Evolutionary conservation across 2,113 vertebrate species (phyloP).

Genomic region (human (Homo sapiens)): DNA sequence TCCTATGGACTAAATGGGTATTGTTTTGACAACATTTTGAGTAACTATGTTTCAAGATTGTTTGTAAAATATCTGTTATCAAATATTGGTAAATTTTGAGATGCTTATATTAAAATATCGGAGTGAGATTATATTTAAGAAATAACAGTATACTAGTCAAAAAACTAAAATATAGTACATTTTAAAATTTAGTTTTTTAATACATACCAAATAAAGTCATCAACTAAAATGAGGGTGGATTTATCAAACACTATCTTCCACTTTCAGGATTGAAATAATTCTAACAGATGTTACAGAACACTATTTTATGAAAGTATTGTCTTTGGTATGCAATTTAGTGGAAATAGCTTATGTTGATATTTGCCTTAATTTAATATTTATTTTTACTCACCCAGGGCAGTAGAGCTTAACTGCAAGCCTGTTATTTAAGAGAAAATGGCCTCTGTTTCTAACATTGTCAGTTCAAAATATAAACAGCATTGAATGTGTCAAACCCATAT

Average conservation of each 20-base stretch:
- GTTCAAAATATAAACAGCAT: constrained; percentile 1
- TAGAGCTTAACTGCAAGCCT: background rate
- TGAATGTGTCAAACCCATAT: background rate
- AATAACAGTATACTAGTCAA: background rate
- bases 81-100: background rate
- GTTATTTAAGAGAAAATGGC: constrained; percentile 23
- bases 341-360: background rate
- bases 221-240: background rate
- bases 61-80: background rate
- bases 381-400: background rate
- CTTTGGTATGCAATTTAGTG: background rate
- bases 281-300: background rate
- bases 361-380: background rate
- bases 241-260: background rate
- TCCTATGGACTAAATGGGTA: background rate
- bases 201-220: background rate
- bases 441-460: background rate
- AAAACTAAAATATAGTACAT: background rate
- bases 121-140: background rate
- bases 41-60: background rate
- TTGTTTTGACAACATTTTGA: background rate
- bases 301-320: background rate
- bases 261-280: constrained; percentile 22
- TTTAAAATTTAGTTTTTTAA: background rate
- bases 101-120: background rate